Conservation (phyloP, 2,113 vertebrate species). For the Merops nubicus region DNA sequence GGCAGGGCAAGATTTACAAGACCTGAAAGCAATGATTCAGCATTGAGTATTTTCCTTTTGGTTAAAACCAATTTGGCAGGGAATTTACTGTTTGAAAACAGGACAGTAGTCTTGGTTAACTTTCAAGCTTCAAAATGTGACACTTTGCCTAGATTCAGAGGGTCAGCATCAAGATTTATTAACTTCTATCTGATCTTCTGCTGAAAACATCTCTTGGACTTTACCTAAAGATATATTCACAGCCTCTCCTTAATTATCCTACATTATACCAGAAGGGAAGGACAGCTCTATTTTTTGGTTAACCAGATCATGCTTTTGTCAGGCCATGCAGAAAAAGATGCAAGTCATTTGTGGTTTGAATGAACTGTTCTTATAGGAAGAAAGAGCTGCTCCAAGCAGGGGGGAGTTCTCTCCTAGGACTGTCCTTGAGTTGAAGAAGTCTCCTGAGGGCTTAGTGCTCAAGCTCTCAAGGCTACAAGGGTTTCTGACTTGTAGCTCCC, state of each 20-base stretch:
- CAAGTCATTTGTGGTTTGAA: background rate
- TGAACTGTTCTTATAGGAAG: background rate
- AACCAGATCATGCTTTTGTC: background rate
- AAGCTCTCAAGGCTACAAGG: background rate
- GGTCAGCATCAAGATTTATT: background rate
- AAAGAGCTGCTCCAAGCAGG: background rate
- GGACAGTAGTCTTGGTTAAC: accelerated
- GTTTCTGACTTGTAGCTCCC: background rate
- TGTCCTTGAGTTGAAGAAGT: background rate
- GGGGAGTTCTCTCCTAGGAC: background rate
- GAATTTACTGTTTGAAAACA: background rate
- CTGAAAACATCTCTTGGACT: background rate
- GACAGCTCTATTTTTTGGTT: background rate
- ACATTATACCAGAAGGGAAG: background rate
- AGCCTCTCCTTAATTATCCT: background rate
- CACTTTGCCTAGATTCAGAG: background rate
- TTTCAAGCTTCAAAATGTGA: background rate
- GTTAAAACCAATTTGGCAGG: background rate
- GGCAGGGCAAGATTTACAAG: background rate
- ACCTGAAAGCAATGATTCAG: background rate
- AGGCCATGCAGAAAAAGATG: background rate
- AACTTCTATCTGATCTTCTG: background rate
- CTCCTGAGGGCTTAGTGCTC: background rate
- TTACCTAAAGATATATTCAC: background rate
- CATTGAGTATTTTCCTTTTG: background rate